Evolutionary conservation across 2,113 vertebrate species (phyloP).

Genomic region (Odontesthes bonariensis): DNA sequence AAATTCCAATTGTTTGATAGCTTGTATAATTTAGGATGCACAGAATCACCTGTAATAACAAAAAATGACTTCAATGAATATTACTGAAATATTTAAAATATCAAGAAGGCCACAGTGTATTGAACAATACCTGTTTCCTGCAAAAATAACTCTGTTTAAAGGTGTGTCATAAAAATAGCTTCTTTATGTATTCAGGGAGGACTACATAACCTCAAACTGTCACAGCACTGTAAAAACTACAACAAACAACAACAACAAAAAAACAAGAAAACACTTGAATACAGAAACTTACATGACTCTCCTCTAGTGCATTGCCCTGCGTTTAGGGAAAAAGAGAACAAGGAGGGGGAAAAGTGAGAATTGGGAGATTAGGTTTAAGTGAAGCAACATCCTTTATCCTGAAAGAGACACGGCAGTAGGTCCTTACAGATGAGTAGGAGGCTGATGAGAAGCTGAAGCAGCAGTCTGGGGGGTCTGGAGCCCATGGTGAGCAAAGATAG

Average conservation of each 20-base stretch:
- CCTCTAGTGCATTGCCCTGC: slow-evolving; percentile 49
- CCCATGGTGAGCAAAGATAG: slow-evolving; percentile 61
- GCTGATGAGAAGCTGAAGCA: slow-evolving; percentile 49
- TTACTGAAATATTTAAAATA: slow-evolving; percentile 33
- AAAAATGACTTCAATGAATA: slow-evolving; percentile 44
- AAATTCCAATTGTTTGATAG: not conserved
- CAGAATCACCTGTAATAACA: slow-evolving; percentile 15
- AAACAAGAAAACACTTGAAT: not conserved
- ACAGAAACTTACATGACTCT: slow-evolving; percentile 69
- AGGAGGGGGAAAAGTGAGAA: slow-evolving; percentile 24
- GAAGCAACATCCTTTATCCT: slow-evolving; percentile 7
- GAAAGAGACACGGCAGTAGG: not conserved
- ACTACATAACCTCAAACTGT: slow-evolving; percentile 38
- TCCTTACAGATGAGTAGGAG: slow-evolving; percentile 66
- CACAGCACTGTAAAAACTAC: not conserved
- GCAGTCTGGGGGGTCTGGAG: slow-evolving; percentile 48
- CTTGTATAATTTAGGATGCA: not conserved
- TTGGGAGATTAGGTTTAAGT: slow-evolving; percentile 11
- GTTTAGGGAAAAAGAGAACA: not conserved
- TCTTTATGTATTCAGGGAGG: slow-evolving; percentile 1
- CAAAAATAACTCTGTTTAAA: slow-evolving; percentile 20
- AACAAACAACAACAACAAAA: not conserved
- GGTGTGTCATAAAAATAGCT: slow-evolving; percentile 53
- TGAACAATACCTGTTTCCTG: slow-evolving; percentile 23
- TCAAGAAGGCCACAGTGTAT: slow-evolving; percentile 28